Evolutionary conservation across 2,113 vertebrate genomes (phyloP), one percentile per base, ranked within the genome.

Genomic region (Istiophorus platypterus): DNA sequence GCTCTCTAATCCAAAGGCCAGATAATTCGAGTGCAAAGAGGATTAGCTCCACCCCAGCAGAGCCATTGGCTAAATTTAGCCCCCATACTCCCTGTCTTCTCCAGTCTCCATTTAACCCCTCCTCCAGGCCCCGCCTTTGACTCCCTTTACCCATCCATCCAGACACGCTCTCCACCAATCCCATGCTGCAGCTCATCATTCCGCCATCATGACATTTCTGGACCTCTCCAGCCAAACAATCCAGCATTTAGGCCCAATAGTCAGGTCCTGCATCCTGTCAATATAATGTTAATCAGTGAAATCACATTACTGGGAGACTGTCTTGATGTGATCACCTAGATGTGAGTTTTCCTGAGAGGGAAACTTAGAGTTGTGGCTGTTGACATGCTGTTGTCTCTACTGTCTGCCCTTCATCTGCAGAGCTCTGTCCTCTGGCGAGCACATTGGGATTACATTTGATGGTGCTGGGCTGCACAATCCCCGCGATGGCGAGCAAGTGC

Each of bases 21-120:
- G 95, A 96, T 96, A 96, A 96, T 96, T 96, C 89, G 86, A 77
- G 47, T 85, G 90, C 92, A 97, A 99, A 99, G 97, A 97, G 96
- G 97, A 99, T 99, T 99, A 99, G 92, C 95, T 94, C 91, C 96
- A 95, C 95, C 91, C 92, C 92, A 94, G 92, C 91, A 94, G 85
- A 95, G 92, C 91, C 95, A 91, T 94, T 91, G 68, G 94, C 96
- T 97, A 98, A 98, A 98, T 97, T 97, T 96, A 99, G 96, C 93
- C 81, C 82, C 75, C 90, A 89, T 89, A 89, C 89, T 93, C 92
- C 81, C 89, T 85, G 92, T 88, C 80, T 64, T 80, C 82, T 88
- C 90, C 86, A 86, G 70, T 89, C 86, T 89, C 75, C 13, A 65
- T 89, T 82, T 85, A 82, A 85, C 86, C 80, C 90, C 91, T 68